These are phyloP conservation scores for Aphidius ervi DNA, from an alignment of 1,140 invertebrate species.

Conservation along the genomic window DNA sequence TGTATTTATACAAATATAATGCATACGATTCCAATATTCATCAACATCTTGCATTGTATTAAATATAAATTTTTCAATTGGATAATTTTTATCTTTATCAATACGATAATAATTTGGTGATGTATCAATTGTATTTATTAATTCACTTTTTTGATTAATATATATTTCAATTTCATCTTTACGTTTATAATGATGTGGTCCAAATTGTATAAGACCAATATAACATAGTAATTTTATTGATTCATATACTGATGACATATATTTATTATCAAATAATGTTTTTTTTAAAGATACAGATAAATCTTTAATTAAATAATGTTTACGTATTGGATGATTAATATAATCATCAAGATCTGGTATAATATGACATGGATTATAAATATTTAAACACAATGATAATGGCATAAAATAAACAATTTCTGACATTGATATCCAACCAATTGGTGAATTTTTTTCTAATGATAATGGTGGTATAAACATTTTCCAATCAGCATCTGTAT, in stretches of 20 bases:
- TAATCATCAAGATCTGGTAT: constrained; percentile 60
- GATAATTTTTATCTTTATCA: constrained; percentile 56
- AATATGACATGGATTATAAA: constrained; percentile 60
- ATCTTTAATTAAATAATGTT: constrained; percentile 61
- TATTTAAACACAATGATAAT: constrained; percentile 65
- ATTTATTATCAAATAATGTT: constrained; percentile 58
- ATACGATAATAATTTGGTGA: constrained; percentile 62
- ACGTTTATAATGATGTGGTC: constrained; percentile 61
- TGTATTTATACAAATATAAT: constrained; percentile 65
- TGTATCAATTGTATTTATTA: constrained; percentile 67
- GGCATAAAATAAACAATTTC: constrained; percentile 72
- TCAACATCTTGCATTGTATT: constrained; percentile 56
- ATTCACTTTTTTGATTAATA: constrained; percentile 59
- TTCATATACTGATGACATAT: constrained; percentile 62
- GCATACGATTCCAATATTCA: constrained; percentile 72
- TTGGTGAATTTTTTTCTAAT: constrained; percentile 56
- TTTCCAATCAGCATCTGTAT: constrained; percentile 61
- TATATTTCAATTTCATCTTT: constrained; percentile 72
- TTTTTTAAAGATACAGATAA: constrained; percentile 54
- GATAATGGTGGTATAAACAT: constrained; percentile 72
- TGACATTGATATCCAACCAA: constrained; percentile 72
- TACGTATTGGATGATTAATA: constrained; percentile 65
- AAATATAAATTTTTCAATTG: constrained; percentile 57
- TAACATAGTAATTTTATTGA: constrained; percentile 58
- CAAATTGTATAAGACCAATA: constrained; percentile 70